A percentile compares a stretch with the other conserved stretches of the same genome.
These are phyloP conservation scores for Entomyzon cyanotis DNA, from an alignment of 2,113 vertebrate species.

Conservation along the genomic window DNA sequence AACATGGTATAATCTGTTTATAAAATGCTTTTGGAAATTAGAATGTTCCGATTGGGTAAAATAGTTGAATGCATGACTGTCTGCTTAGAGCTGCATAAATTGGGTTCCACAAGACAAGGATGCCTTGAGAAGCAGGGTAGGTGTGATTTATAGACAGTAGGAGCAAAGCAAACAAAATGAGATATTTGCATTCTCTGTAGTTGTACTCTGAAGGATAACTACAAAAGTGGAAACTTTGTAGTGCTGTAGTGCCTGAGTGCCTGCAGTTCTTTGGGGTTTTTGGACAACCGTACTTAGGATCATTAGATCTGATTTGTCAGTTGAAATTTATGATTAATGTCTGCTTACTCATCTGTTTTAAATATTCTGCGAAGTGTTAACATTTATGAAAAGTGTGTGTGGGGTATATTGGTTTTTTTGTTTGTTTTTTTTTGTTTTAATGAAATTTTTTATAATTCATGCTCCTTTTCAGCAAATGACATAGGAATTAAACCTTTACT, in stretches of 20 bases:
- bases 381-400: fast-evolving
- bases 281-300: not conserved
- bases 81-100: not conserved
- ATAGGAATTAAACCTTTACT: not conserved
- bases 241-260: not conserved
- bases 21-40: conserved; percentile 49
- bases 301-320: not conserved
- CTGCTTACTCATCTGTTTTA: not conserved
- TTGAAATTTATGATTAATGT: not conserved
- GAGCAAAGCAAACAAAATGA: not conserved
- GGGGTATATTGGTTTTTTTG: fast-evolving
- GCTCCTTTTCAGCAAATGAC: not conserved
- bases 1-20: conserved; percentile 59
- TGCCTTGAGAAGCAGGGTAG: not conserved
- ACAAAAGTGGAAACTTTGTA: not conserved
- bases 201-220: not conserved
- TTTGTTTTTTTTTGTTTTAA: not conserved
- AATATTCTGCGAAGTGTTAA: not conserved
- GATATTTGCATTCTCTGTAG: not conserved
- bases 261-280: not conserved
- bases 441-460: not conserved
- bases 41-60: not conserved
- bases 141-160: not conserved
- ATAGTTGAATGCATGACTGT: not conserved
- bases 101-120: not conserved